phyloP scores from a whole-genome alignment of 1,140 invertebrate species.

The Nilaparvata lugens region DNA sequence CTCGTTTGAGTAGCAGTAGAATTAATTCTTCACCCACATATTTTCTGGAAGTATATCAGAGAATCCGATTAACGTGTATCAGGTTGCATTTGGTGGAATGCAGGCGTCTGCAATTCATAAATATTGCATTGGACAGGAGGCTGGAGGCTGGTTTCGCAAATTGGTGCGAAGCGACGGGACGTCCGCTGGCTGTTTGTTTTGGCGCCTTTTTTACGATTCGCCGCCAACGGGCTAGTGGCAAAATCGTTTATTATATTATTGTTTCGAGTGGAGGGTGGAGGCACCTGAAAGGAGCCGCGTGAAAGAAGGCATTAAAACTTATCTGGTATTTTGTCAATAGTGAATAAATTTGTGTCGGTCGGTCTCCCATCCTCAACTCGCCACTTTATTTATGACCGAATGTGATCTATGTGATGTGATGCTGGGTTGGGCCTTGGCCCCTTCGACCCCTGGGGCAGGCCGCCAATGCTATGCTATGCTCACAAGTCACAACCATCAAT shows the following conservation, averaged over 20 bases:
- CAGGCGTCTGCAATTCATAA: no score
- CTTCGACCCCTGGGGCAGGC: background rate
- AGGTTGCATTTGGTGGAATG: no score
- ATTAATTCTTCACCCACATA: no score
- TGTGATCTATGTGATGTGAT: constrained; percentile 2
- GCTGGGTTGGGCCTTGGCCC: background rate
- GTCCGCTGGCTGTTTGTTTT: constrained; percentile 3
- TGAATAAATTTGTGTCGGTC: constrained; percentile 5
- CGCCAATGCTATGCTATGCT: no score
- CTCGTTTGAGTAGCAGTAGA: no score
- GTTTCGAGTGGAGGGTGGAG: background rate
- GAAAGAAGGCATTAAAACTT: constrained; percentile 8
- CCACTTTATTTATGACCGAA: background rate
- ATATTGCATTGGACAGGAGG: no score
- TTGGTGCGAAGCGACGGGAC: background rate
- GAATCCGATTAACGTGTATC: no score
- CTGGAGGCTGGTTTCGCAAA: constrained; percentile 1
- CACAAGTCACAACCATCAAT: no score
- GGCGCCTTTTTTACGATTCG: background rate
- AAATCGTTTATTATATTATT: constrained; percentile 8
- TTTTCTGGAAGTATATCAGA: no score
- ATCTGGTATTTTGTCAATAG: constrained; percentile 9
- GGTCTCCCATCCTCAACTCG: background rate
- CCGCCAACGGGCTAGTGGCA: background rate
- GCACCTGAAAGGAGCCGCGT: constrained; percentile 1